A percentile compares a stretch with the other conserved stretches of the same genome.
Conservation (phyloP, 1,140 invertebrate genomes). For the Drosophila pseudoobscura region DNA sequence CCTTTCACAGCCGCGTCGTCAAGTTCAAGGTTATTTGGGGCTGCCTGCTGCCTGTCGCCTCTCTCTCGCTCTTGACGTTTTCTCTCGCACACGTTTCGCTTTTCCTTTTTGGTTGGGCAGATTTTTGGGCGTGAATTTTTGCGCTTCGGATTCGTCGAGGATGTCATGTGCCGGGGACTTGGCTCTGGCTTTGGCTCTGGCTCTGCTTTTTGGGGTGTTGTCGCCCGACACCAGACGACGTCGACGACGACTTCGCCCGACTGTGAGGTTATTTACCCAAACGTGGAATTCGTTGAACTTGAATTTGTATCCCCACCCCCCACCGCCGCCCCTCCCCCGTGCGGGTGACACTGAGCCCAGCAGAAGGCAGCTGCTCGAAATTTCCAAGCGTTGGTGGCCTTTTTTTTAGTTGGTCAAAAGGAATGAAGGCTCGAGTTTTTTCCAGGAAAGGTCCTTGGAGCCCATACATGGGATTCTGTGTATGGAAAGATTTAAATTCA, state of each 20-base stretch:
- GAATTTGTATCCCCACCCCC: constrained; percentile 56
- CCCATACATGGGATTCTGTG: constrained; percentile 1
- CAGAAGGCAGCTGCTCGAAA: constrained; percentile 31
- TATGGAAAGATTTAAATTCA: constrained; percentile 13
- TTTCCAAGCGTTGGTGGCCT: constrained; percentile 37
- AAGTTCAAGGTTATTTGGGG: constrained; percentile 58
- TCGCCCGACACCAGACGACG: constrained; percentile 26
- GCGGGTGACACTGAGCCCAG: not conserved
- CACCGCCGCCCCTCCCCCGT: not conserved
- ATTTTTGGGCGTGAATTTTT: constrained; percentile 66
- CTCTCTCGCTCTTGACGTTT: constrained; percentile 29
- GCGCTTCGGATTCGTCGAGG: constrained; percentile 32
- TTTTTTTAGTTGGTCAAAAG: constrained; percentile 29
- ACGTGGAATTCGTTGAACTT: constrained; percentile 74
- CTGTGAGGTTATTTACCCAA: constrained; percentile 72
- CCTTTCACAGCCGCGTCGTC: constrained; percentile 45
- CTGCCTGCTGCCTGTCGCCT: constrained; percentile 9
- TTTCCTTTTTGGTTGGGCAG: constrained; percentile 10
- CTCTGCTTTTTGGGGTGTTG: constrained; percentile 62
- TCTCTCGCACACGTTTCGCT: constrained; percentile 33
- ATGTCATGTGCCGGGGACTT: constrained; percentile 53
- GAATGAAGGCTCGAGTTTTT: constrained; percentile 33
- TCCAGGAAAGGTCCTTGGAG: constrained; percentile 1
- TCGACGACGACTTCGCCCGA: constrained; percentile 32
- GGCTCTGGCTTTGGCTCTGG: constrained; percentile 28